Percentiles rank a stretch among this genome's conserved stretches.
These are phyloP conservation scores for Plebejus melissa DNA, from an alignment of 2,888 invertebrate genomes.

Conservation along the genomic window DNA sequence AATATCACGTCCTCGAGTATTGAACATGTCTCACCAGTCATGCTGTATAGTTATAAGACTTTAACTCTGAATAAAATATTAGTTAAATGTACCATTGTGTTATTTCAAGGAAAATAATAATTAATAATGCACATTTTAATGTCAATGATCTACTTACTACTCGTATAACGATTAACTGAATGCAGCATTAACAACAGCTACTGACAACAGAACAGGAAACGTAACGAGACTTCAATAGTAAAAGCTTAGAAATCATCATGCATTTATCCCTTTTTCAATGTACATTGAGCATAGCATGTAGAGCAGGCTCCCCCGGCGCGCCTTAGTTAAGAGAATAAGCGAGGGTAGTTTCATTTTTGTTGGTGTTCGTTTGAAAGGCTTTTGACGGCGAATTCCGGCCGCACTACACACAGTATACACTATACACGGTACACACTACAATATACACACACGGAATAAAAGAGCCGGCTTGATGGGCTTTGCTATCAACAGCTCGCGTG, in stretches of 20 bases:
- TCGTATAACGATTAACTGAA: too few species aligned
- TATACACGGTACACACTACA: background rate
- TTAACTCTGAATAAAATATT: too few species aligned
- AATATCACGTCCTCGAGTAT: too few species aligned
- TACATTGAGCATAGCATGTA: background rate
- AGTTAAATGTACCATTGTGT: too few species aligned
- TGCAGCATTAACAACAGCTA: background rate
- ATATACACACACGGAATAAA: background rate
- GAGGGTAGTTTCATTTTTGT: constrained; percentile 15
- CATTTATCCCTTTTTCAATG: background rate
- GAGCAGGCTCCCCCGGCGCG: background rate
- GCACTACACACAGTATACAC: constrained; percentile 2
- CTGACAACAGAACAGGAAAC: background rate
- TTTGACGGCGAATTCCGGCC: background rate
- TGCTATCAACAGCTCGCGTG: background rate
- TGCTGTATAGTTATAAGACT: too few species aligned
- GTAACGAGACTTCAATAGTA: background rate
- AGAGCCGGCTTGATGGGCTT: background rate
- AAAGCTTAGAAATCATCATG: background rate
- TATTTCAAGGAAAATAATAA: too few species aligned
- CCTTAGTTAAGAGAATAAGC: constrained; percentile 6
- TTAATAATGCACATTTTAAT: too few species aligned
- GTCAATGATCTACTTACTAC: too few species aligned
- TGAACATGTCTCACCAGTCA: too few species aligned
- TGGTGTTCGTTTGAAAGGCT: constrained; percentile 19